phyloP scores from a whole-genome alignment of 2,888 invertebrate genomes.

The Sclerodermus sp. region DNA sequence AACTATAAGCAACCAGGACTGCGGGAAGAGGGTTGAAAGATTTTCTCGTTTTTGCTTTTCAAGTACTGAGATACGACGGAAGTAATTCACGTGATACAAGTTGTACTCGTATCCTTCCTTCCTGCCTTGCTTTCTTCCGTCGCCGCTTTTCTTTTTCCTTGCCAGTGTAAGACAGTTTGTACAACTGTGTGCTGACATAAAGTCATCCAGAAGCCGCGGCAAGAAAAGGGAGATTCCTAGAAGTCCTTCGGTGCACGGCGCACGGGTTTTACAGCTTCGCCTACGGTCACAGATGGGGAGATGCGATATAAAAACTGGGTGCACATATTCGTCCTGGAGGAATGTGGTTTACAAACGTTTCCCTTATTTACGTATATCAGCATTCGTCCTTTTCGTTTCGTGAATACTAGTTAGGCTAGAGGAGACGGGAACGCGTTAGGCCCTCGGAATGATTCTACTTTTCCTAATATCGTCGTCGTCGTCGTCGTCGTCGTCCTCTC shows the following conservation, averaged over 20 bases:
- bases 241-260: constrained; percentile 29
- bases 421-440: no score
- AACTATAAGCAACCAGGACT: no score
- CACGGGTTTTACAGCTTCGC: constrained; percentile 29
- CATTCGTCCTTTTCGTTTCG: background rate
- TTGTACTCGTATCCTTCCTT: no score
- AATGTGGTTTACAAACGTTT: constrained; percentile 26
- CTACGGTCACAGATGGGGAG: constrained; percentile 32
- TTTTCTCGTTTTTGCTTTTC: no score
- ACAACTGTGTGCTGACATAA: constrained; percentile 28
- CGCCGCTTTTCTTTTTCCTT: no score
- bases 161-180: constrained; percentile 2
- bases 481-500: no score
- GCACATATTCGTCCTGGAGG: constrained; percentile 28
- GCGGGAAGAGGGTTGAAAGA: no score
- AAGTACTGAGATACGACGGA: no score
- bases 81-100: no score
- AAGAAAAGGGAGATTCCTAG: constrained; percentile 35
- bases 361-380: constrained; percentile 15
- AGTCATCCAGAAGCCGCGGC: constrained; percentile 28
- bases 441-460: no score
- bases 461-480: no score
- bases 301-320: constrained; percentile 39
- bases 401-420: background rate
- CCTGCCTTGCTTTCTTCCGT: no score